A percentile compares a stretch with the other conserved stretches of the same genome.
phyloP scores from a whole-genome alignment of 2,113 vertebrate species.

The Oenanthe melanoleuca region DNA sequence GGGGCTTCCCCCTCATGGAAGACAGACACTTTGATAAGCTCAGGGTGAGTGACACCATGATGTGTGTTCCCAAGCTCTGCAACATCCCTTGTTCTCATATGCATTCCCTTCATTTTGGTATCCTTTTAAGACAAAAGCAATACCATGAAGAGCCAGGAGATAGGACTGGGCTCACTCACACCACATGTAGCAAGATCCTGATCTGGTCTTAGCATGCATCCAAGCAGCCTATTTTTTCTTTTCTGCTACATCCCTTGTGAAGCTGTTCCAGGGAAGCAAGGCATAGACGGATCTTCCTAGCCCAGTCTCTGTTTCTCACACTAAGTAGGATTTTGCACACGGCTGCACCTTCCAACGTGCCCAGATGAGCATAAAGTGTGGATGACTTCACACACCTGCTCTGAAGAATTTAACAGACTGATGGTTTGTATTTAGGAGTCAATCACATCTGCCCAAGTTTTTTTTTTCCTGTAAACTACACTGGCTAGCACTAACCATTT shows the following conservation, averaged over 20 bases:
- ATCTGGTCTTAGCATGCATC: neutral
- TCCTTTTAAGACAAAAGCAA: neutral
- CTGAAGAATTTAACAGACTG: neutral
- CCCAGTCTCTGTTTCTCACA: neutral
- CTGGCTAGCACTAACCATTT: neutral
- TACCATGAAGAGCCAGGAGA: neutral
- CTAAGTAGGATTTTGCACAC: neutral
- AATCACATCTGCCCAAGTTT: neutral
- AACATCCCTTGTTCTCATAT: neutral
- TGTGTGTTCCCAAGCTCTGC: neutral
- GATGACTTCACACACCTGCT: neutral
- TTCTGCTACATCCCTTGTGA: neutral
- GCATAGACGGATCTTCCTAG: neutral
- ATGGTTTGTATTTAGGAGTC: neutral
- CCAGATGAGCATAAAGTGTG: rapidly evolving
- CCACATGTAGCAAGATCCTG: rapidly evolving
- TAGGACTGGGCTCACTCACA: neutral
- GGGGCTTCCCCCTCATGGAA: neutral
- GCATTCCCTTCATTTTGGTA: neutral
- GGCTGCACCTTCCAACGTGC: neutral
- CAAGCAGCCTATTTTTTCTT: neutral
- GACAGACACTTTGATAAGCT: neutral
- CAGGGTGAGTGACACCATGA: neutral
- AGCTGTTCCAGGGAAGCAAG: neutral
- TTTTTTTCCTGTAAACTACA: neutral